A percentile compares a stretch with the other conserved stretches of the same genome.
phyloP scores from a whole-genome alignment of 2,797 vertebrate species.

The Pogoniulus pusillus region DNA sequence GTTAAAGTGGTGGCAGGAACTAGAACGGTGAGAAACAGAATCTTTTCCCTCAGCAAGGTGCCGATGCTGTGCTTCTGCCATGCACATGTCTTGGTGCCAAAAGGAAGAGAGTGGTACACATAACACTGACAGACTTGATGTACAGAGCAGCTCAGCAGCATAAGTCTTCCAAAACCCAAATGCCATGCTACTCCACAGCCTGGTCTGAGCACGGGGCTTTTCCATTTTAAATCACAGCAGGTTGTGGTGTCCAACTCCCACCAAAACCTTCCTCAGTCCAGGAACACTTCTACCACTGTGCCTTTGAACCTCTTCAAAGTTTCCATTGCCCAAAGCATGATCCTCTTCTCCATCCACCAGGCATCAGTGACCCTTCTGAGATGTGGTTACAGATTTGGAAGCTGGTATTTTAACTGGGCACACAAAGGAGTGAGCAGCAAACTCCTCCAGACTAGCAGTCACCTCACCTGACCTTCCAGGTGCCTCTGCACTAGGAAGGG shows the following conservation, averaged over 20 bases:
- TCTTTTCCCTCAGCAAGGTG: not conserved
- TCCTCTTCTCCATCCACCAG: not conserved
- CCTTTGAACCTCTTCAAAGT: not conserved
- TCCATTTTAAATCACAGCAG: not conserved
- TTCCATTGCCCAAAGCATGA: not conserved
- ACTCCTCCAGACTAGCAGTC: not conserved
- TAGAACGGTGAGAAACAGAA: fast-evolving
- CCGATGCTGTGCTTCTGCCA: not conserved
- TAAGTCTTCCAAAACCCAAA: not conserved
- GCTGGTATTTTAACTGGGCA: not conserved
- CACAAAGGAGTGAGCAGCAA: fast-evolving
- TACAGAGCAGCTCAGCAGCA: not conserved
- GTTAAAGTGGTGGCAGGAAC: not conserved
- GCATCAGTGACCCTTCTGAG: fast-evolving
- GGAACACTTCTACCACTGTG: fast-evolving
- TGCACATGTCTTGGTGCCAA: fast-evolving
- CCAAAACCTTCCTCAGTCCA: not conserved
- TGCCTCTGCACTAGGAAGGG: fast-evolving
- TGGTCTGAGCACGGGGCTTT: not conserved
- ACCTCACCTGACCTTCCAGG: fast-evolving
- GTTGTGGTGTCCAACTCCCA: not conserved
- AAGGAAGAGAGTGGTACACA: not conserved
- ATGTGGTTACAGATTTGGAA: not conserved
- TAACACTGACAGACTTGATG: not conserved
- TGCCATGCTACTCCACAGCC: not conserved